phyloP scores from a whole-genome alignment of 2,113 vertebrate species.

The Sorex araneus region DNA sequence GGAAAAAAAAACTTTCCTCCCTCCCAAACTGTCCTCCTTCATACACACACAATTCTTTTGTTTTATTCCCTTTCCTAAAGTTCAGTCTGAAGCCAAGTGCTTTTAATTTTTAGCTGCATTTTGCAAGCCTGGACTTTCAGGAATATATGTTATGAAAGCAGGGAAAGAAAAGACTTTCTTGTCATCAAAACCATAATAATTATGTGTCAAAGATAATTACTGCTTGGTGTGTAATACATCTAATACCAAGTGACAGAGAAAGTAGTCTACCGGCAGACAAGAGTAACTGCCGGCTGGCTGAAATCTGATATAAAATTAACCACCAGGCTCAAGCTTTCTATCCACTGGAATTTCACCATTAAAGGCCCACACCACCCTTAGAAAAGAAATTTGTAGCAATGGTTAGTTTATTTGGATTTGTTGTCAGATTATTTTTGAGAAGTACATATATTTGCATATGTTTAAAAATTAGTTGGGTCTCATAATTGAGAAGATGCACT shows the following conservation, averaged over 20 bases:
- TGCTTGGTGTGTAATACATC: constrained; percentile 90
- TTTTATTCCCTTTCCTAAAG: constrained; percentile 83
- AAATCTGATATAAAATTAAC: constrained; percentile 91
- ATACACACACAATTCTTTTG: constrained; percentile 76
- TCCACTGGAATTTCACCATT: constrained; percentile 82
- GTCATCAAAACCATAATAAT: constrained; percentile 95
- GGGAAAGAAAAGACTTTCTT: constrained; percentile 91
- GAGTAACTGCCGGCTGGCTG: constrained; percentile 88
- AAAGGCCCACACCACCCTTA: constrained; percentile 72
- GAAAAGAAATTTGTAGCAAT: constrained; percentile 42
- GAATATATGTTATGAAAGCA: constrained; percentile 92
- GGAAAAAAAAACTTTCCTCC: not conserved
- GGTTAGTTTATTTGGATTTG: constrained; percentile 39
- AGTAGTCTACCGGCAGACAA: constrained; percentile 87
- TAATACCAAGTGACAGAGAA: constrained; percentile 91
- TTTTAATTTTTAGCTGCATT: constrained; percentile 88
- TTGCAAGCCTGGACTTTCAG: constrained; percentile 89
- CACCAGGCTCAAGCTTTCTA: constrained; percentile 80
- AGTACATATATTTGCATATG: not conserved
- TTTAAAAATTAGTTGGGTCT: not conserved
- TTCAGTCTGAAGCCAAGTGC: constrained; percentile 89
- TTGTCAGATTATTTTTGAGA: constrained; percentile 8
- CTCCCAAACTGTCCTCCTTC: constrained; percentile 13
- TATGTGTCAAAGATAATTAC: constrained; percentile 94
- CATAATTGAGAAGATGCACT: constrained; percentile 19